These are phyloP conservation scores for Nothobranchius kuhntae DNA, from an alignment of 2,113 vertebrate species.

Conservation along the genomic window DNA sequence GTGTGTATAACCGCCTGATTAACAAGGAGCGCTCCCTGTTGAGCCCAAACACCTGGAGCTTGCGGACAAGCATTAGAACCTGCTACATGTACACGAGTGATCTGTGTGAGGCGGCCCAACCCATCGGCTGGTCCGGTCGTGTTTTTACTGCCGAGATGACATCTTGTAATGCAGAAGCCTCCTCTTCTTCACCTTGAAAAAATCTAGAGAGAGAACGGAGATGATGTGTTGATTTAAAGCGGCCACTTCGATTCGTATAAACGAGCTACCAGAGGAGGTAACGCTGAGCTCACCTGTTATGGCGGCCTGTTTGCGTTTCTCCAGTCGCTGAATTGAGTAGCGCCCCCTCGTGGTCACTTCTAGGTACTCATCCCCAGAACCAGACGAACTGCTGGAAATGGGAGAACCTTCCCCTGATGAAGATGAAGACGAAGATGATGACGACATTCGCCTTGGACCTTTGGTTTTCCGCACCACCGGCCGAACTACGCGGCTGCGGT, in stretches of 20 bases:
- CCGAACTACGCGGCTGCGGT: slow-evolving; percentile 67
- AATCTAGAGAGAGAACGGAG: slow-evolving; percentile 62
- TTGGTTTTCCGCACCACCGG: background rate
- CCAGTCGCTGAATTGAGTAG: slow-evolving; percentile 37
- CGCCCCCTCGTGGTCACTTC: slow-evolving; percentile 60
- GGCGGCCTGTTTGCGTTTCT: slow-evolving; percentile 69
- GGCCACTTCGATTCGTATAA: too few species aligned
- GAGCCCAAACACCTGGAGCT: slow-evolving; percentile 37
- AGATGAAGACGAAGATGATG: slow-evolving; percentile 1
- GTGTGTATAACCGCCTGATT: slow-evolving; percentile 21
- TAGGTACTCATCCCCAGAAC: slow-evolving; percentile 63
- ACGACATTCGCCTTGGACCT: background rate
- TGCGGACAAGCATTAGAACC: slow-evolving; percentile 48
- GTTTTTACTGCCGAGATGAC: slow-evolving; percentile 56
- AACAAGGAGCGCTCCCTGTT: slow-evolving; percentile 42
- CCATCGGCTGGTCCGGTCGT: slow-evolving; percentile 9
- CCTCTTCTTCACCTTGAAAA: slow-evolving; percentile 78
- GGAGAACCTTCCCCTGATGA: slow-evolving; percentile 24
- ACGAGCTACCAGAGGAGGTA: background rate
- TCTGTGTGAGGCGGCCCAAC: slow-evolving; percentile 37
- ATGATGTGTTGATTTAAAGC: background rate
- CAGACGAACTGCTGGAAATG: slow-evolving; percentile 37
- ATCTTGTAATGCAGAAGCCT: slow-evolving; percentile 66
- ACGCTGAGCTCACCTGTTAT: slow-evolving; percentile 73
- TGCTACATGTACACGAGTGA: slow-evolving; percentile 65